Conservation (phyloP, 2,797 vertebrate genomes). For the Psittacula derbiana region DNA sequence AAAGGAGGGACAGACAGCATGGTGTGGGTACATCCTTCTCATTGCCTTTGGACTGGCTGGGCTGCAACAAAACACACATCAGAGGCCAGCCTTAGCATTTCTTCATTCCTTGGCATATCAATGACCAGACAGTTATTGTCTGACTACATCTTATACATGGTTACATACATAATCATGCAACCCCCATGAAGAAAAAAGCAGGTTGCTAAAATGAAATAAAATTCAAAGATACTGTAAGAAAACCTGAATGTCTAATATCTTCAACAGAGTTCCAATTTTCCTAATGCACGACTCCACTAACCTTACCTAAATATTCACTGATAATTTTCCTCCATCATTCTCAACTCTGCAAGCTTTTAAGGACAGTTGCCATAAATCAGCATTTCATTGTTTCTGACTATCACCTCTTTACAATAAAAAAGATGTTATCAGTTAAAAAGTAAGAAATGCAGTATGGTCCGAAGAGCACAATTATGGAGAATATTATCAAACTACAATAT, state of each 20-base stretch:
- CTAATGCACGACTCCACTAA: conserved; percentile 37
- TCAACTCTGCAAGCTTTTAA: conserved; percentile 62
- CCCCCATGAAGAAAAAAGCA: not conserved
- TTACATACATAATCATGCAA: not conserved
- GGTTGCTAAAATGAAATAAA: conserved; percentile 34
- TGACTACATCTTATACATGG: not conserved
- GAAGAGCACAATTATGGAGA: conserved; percentile 10
- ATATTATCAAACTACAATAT: conserved; percentile 45
- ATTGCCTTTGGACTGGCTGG: not conserved
- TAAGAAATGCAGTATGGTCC: conserved; percentile 21
- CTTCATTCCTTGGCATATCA: not conserved
- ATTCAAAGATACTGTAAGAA: conserved; percentile 18
- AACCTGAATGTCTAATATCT: conserved; percentile 40
- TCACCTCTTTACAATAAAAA: conserved; percentile 54
- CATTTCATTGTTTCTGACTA: conserved; percentile 62
- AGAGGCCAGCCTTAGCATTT: not conserved
- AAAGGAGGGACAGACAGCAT: not conserved
- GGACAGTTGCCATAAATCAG: conserved; percentile 62
- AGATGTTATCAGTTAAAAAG: conserved; percentile 61
- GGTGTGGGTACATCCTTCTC: not conserved
- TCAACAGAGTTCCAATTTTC: conserved; percentile 47
- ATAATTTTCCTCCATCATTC: conserved; percentile 42
- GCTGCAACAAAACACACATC: accelerated
- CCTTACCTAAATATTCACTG: conserved; percentile 18
- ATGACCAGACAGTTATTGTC: not conserved